These are phyloP conservation scores for Sebastes elongatus DNA, from an alignment of 2,797 vertebrate species.

Conservation along the genomic window DNA sequence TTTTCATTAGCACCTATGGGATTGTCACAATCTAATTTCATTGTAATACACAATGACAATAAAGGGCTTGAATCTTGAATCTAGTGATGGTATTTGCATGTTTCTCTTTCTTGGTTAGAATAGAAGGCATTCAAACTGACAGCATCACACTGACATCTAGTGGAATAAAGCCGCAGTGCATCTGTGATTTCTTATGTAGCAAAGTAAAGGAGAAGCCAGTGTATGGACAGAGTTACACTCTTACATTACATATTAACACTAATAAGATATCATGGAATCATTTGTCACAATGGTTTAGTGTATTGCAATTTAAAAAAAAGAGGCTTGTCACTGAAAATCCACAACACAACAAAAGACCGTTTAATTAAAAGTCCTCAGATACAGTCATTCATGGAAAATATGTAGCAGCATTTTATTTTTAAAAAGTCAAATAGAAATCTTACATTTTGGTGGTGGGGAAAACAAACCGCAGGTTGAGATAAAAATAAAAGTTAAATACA, in stretches of 20 bases:
- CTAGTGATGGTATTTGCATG: not conserved
- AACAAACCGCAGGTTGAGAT: constrained; percentile 58
- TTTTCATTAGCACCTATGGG: too few species aligned
- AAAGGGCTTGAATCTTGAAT: too few species aligned
- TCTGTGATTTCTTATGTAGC: not conserved
- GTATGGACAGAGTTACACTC: not conserved
- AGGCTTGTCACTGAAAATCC: not conserved
- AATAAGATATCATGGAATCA: not conserved
- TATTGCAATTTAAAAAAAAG: not conserved
- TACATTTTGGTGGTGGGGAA: constrained; percentile 76
- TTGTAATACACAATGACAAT: too few species aligned
- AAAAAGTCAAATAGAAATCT: constrained; percentile 77
- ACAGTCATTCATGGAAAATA: constrained; percentile 88
- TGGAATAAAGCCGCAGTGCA: constrained; percentile 46
- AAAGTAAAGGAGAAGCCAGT: constrained; percentile 36
- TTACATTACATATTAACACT: too few species aligned
- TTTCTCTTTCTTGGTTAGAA: too few species aligned
- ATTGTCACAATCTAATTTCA: too few species aligned
- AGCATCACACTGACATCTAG: constrained; percentile 77
- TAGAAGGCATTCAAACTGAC: not conserved
- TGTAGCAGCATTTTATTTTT: constrained; percentile 91
- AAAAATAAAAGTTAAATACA: constrained; percentile 72
- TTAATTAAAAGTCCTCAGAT: constrained; percentile 52
- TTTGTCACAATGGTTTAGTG: not conserved
- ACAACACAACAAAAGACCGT: not conserved